These are phyloP conservation scores for Darevskia mixta DNA, from an alignment of 2,797 vertebrate genomes.

Conservation along the genomic window DNA sequence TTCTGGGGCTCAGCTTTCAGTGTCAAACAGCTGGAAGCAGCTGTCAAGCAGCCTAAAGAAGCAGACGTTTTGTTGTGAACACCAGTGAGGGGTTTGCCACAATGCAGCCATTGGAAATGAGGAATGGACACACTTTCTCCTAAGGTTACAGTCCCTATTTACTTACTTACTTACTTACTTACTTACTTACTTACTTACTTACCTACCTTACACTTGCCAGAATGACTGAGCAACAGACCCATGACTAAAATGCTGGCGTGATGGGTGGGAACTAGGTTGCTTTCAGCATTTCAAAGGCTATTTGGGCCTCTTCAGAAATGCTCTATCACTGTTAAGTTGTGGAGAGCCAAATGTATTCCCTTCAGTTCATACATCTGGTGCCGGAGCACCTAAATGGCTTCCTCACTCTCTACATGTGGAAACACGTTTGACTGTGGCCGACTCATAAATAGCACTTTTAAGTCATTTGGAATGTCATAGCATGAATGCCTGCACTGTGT, in stretches of 20 bases:
- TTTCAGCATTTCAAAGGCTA: not conserved
- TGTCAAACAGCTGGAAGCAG: not conserved
- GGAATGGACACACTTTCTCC: not conserved
- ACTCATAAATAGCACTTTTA: not conserved
- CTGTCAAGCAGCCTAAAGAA: not conserved
- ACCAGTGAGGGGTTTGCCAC: not conserved
- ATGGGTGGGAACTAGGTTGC: not conserved
- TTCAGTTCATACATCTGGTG: not conserved
- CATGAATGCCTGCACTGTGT: not conserved
- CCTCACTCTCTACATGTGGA: not conserved
- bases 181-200: no score
- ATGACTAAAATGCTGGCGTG: not conserved
- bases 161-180: no score
- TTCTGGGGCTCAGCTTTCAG: not conserved
- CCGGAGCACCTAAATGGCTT: not conserved
- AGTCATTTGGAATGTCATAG: not conserved
- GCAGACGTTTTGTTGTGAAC: not conserved
- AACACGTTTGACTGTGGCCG: not conserved
- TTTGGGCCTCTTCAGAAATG: not conserved
- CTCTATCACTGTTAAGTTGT: not conserved
- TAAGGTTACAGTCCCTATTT: not conserved
- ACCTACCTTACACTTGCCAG: not conserved
- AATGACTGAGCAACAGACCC: not conserved
- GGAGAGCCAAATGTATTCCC: not conserved
- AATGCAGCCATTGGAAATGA: not conserved